Base-by-base conservation (phyloP, 2,888 invertebrate genomes). In the Stictocephala bisonia region DNA sequence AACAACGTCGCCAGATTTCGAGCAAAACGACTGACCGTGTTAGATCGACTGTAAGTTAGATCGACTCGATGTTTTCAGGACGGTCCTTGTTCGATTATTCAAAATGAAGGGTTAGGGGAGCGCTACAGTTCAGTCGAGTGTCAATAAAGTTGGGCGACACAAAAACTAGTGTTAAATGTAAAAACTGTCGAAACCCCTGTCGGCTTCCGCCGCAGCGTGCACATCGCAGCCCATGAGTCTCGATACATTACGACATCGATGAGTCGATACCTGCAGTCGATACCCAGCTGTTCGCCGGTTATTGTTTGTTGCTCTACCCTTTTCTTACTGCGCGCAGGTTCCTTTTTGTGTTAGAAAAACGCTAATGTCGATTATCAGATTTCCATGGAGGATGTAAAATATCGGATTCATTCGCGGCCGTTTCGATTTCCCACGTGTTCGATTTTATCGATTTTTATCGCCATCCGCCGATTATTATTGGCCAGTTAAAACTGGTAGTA, bases 21-120 rank as follows among this genome's bases (percentile, higher is more conserved):
- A n/a, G n/a, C n/a, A n/a, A n/a, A n/a, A n/a, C n/a, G n/a, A n/a
- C n/a, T n/a, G n/a, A n/a, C n/a, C n/a, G n/a, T n/a, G n/a, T n/a
- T n/a, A n/a, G n/a, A n/a, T n/a, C n/a, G n/a, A n/a, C n/a, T n/a
- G n/a, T n/a, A n/a, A n/a, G n/a, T n/a, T n/a, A 35, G 35, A 35
- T 35, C 35, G 13, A 13, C 35, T 13, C 35, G 35, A 35, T 35
- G 35, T 35, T 35, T 35, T 35, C 35, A 35, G 35, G 35, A 35
- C 7, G 44, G 7, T 9, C 15, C 15, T 4, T 22, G 44, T 18
- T 64, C 41, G 64, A 26, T 64, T 64, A 64, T 44, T 64, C 44
- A 64, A 64, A 64, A 64, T 60, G 60, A 35, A 64, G 64, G 64
- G 64, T n/a, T n/a, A n/a, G n/a, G n/a, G n/a, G n/a, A n/a, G n/a